phyloP scores from a whole-genome alignment of 2,113 vertebrate genomes.

The Colaptes auratus region DNA sequence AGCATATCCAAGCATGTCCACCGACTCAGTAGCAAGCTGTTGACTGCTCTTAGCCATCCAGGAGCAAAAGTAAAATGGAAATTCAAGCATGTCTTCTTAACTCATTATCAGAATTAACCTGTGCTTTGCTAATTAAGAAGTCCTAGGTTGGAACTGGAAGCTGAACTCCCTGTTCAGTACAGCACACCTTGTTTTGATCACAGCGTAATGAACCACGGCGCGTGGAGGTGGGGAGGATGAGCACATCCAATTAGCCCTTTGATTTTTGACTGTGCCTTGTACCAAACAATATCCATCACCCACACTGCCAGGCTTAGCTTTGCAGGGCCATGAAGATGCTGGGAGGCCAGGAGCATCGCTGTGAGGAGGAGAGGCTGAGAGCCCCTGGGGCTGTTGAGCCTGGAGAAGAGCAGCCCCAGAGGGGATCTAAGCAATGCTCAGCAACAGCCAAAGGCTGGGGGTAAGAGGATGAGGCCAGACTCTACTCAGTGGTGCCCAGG shows the following conservation, averaged over 20 bases:
- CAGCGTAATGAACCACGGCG: background rate
- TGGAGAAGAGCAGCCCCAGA: no score
- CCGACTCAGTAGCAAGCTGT: slow-evolving; percentile 60
- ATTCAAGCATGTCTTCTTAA: background rate
- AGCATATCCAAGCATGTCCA: slow-evolving; percentile 4
- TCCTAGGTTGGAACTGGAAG: background rate
- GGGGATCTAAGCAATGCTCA: no score
- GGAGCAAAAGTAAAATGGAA: slow-evolving; percentile 50
- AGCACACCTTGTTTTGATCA: background rate
- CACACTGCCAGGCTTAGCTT: background rate
- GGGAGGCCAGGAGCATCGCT: no score
- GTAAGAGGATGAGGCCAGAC: no score
- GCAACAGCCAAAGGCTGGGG: no score
- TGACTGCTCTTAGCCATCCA: slow-evolving; percentile 40
- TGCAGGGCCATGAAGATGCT: no score
- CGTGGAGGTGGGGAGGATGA: background rate
- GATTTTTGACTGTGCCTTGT: background rate
- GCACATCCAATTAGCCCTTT: background rate
- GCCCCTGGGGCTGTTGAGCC: no score
- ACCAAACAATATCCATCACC: background rate
- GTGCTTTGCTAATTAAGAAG: slow-evolving; percentile 49
- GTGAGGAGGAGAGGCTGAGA: no score
- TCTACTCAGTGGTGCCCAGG: no score
- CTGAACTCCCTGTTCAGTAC: background rate
- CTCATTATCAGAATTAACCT: background rate